A percentile compares a stretch with the other conserved stretches of the same genome.
Evolutionary conservation across 2,888 invertebrate genomes (phyloP).

Genomic region (Leptopterna dolabrata): DNA sequence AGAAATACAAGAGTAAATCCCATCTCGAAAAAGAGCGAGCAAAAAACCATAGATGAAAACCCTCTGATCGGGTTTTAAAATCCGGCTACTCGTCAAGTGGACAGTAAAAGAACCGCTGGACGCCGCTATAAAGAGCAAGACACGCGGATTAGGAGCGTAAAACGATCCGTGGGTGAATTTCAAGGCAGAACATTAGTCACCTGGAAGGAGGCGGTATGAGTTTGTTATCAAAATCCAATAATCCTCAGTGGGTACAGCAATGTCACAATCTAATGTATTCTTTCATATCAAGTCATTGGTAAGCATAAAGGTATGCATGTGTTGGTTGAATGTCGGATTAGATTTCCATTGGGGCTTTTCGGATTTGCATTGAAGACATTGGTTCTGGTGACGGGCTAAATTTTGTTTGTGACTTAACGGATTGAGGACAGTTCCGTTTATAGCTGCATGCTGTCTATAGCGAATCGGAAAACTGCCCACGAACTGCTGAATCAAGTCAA

Average conservation of each 20-base stretch:
- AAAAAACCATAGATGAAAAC: neutral
- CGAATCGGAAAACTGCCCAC: too few species aligned
- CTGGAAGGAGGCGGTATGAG: neutral
- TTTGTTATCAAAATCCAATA: neutral
- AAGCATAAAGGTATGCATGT: neutral
- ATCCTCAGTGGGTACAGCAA: neutral
- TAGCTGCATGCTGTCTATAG: too few species aligned
- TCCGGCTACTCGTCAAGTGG: neutral
- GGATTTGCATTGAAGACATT: neutral
- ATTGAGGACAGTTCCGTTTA: too few species aligned
- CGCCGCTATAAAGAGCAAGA: conserved; percentile 1
- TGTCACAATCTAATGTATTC: neutral
- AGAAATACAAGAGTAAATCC: neutral
- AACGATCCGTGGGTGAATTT: conserved; percentile 23
- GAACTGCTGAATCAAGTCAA: too few species aligned
- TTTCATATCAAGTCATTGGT: neutral
- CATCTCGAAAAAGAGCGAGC: neutral
- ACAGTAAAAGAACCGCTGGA: neutral
- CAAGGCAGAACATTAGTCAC: conserved; percentile 11
- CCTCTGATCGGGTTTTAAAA: conserved; percentile 2
- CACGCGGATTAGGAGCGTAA: neutral
- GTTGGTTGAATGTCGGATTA: too few species aligned
- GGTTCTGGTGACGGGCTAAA: neutral
- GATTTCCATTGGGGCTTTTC: too few species aligned
- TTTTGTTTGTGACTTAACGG: neutral